phyloP scores from a whole-genome alignment of 2,797 vertebrate genomes.

The Helostoma temminkii region DNA sequence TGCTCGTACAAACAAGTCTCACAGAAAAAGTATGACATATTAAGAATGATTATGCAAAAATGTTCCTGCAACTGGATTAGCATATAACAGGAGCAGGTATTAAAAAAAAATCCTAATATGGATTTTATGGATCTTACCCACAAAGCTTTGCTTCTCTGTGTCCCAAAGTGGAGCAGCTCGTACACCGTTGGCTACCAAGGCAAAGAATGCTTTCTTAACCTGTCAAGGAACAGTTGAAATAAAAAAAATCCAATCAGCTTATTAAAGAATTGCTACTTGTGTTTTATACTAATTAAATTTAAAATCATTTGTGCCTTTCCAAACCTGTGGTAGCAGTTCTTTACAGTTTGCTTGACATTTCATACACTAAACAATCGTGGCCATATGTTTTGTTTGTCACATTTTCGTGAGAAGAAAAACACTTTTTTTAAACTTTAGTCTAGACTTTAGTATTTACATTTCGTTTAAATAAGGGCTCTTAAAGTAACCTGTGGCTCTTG shows the following conservation, averaged over 20 bases:
- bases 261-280: no score
- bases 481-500: no score
- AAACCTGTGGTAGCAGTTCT: background rate
- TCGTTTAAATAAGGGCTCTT: conserved; percentile 24
- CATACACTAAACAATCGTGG: background rate
- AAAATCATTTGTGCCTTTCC: background rate
- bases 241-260: background rate
- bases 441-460: conserved; percentile 27
- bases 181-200: conserved; percentile 96
- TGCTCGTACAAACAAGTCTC: background rate
- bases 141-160: conserved; percentile 98
- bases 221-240: conserved; percentile 62
- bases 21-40: background rate
- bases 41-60: background rate
- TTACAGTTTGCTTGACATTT: background rate
- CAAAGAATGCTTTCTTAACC: conserved; percentile 99
- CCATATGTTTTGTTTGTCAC: background rate
- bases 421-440: no score
- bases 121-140: conserved; percentile 87
- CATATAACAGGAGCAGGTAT: background rate
- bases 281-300: no score
- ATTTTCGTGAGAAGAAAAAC: background rate
- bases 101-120: background rate
- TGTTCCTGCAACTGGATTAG: background rate
- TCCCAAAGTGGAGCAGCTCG: conserved; percentile 98